Evolutionary conservation across 2,797 vertebrate species (phyloP).

Genomic region (Buphagus erythrorhynchus): DNA sequence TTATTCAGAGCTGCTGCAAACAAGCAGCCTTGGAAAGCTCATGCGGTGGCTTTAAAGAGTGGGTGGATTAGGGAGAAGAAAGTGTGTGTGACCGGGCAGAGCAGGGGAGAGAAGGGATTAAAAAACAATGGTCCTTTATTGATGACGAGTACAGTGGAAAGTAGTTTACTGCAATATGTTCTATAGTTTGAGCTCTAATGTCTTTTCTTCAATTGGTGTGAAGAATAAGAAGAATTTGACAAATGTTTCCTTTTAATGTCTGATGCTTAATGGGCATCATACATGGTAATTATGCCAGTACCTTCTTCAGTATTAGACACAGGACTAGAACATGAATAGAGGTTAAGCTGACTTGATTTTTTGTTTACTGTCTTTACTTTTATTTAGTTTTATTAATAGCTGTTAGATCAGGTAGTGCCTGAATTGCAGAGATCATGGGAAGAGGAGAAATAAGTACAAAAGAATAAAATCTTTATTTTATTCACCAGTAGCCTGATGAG

Average conservation of each 20-base stretch:
- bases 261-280: background rate
- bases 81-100: background rate
- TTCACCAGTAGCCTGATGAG: background rate
- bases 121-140: conserved; percentile 21
- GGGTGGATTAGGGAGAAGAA: background rate
- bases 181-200: background rate
- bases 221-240: background rate
- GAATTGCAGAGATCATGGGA: background rate
- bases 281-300: background rate
- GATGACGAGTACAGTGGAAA: background rate
- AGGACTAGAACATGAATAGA: background rate
- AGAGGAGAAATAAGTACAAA: background rate
- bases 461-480: background rate
- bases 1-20: background rate
- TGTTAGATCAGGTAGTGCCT: background rate
- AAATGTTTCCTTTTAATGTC: background rate
- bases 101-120: conserved; percentile 9
- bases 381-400: background rate
- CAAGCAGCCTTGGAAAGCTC: background rate
- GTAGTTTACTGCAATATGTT: background rate
- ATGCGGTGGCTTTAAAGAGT: background rate
- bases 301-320: background rate
- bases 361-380: background rate
- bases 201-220: background rate
- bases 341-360: background rate